Conservation (phyloP, 1,140 invertebrate species). For the Hyphantria cunea region DNA sequence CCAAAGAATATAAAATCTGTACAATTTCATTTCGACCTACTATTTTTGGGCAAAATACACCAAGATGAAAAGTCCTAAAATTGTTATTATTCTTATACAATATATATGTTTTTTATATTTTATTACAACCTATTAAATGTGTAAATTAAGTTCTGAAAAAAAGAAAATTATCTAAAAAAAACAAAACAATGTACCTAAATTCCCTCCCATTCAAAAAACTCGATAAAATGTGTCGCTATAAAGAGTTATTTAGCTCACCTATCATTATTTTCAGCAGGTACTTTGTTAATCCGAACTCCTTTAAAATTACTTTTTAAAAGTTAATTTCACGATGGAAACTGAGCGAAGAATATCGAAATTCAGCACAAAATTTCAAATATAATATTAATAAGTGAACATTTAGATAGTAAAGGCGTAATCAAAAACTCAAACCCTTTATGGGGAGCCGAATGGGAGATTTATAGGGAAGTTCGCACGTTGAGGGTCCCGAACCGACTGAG, state of each 20-base stretch:
- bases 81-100: too few species aligned
- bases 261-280: slow-evolving; percentile 67
- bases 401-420: slow-evolving; percentile 8
- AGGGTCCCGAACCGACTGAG: slow-evolving; percentile 72
- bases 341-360: slow-evolving; percentile 2
- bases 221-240: neutral
- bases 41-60: too few species aligned
- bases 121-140: neutral
- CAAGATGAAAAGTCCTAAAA: too few species aligned
- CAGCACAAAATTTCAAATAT: neutral
- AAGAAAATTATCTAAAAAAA: slow-evolving; percentile 2
- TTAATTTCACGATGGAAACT: slow-evolving; percentile 40
- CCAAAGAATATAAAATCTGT: too few species aligned
- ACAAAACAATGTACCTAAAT: neutral
- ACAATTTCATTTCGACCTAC: too few species aligned
- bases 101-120: too few species aligned
- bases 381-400: slow-evolving; percentile 3
- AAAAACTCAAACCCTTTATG: slow-evolving; percentile 23
- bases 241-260: slow-evolving; percentile 58
- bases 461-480: slow-evolving; percentile 51
- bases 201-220: too few species aligned
- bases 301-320: slow-evolving; percentile 59
- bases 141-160: neutral
- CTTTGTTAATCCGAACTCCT: slow-evolving; percentile 49
- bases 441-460: slow-evolving; percentile 5